Percentiles rank a stretch among this genome's conserved stretches.
Conservation (phyloP, 2,888 invertebrate species). For the Pycnomerus fuliginosus region DNA sequence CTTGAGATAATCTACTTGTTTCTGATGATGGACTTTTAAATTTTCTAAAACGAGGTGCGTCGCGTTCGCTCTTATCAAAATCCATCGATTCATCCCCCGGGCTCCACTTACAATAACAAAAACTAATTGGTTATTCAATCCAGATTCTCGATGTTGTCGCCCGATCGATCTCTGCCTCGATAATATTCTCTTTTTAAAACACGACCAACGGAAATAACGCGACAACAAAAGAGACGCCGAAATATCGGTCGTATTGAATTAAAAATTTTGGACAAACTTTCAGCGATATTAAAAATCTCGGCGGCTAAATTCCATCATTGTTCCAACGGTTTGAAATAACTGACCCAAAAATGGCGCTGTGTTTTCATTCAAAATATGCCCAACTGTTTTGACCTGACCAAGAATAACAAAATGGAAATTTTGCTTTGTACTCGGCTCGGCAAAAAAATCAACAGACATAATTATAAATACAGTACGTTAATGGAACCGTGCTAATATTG, state of each 20-base stretch:
- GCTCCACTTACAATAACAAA: slow-evolving; percentile 18
- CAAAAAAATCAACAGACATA: no score
- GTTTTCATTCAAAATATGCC: not conserved
- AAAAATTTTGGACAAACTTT: not conserved
- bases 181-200: slow-evolving; percentile 6
- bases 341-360: not conserved
- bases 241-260: not conserved
- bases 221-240: not conserved
- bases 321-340: not conserved
- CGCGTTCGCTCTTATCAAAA: slow-evolving; percentile 6
- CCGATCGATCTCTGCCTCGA: slow-evolving; percentile 13
- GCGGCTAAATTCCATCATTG: not conserved
- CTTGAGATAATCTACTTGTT: slow-evolving; percentile 37
- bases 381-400: not conserved
- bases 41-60: slow-evolving; percentile 25
- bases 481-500: no score
- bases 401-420: no score
- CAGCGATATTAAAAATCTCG: not conserved
- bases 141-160: slow-evolving; percentile 13
- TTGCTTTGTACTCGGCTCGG: no score
- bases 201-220: slow-evolving; percentile 21
- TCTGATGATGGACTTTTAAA: slow-evolving; percentile 34
- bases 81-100: slow-evolving; percentile 14
- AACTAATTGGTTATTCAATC: slow-evolving; percentile 22
- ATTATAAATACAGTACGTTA: no score